phyloP scores from a whole-genome alignment of 2,888 invertebrate genomes.

The Eupithecia inturbata region DNA sequence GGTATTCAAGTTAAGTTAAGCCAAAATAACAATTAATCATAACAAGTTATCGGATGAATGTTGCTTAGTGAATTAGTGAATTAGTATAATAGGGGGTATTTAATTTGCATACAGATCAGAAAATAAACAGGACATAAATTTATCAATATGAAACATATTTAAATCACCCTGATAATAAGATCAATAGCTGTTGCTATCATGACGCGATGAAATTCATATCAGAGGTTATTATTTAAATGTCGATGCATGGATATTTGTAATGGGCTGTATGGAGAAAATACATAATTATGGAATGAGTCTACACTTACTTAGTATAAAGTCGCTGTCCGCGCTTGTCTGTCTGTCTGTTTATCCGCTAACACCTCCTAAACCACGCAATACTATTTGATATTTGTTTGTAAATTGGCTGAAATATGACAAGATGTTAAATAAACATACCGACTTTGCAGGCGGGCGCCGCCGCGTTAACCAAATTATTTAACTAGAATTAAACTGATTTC shows the following conservation, averaged over 20 bases:
- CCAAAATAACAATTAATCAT: not conserved
- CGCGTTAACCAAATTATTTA: not conserved
- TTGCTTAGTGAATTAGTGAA: no score
- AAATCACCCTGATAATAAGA: slow-evolving; percentile 47
- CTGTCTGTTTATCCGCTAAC: not conserved
- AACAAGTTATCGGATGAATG: not conserved
- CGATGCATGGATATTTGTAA: slow-evolving; percentile 9
- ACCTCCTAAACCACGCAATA: not conserved
- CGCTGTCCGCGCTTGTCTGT: not conserved
- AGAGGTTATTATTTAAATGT: slow-evolving; percentile 35
- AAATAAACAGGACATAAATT: not conserved
- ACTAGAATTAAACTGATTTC: not conserved
- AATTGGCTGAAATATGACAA: not conserved
- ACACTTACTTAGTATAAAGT: not conserved
- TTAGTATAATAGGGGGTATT: not conserved
- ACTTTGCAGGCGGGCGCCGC: not conserved
- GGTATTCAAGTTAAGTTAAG: not conserved
- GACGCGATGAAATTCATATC: slow-evolving; percentile 53
- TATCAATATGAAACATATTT: not conserved
- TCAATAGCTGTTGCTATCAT: slow-evolving; percentile 49
- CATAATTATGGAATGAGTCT: slow-evolving; percentile 2
- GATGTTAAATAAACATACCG: not conserved
- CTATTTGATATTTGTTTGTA: no score
- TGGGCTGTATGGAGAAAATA: slow-evolving; percentile 9
- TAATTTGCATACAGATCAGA: not conserved